A percentile compares a stretch with the other conserved stretches of the same genome.
Conservation (phyloP, 2,888 invertebrate species). For the Dione vanillae region DNA sequence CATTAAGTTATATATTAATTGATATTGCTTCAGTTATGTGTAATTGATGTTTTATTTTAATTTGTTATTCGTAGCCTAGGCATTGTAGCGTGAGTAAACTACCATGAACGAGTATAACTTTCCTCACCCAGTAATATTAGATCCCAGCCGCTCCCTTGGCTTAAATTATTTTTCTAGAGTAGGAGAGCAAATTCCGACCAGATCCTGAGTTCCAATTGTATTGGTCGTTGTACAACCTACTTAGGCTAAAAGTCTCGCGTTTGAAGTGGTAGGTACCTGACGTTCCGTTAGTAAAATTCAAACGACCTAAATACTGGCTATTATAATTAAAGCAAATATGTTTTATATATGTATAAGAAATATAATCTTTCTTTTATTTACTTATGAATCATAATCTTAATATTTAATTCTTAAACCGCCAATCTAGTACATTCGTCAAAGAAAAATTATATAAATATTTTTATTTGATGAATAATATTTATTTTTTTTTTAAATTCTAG, state of each 20-base stretch:
- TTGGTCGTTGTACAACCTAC: slow-evolving; percentile 69
- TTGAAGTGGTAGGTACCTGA: slow-evolving; percentile 70
- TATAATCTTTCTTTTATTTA: slow-evolving; percentile 58
- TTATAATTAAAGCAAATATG: slow-evolving; percentile 11
- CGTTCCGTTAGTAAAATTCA: slow-evolving; percentile 65
- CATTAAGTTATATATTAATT: background rate
- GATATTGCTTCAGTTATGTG: slow-evolving; percentile 3
- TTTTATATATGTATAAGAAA: slow-evolving; percentile 23
- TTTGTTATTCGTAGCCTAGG: slow-evolving; percentile 55
- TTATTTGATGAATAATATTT: no score
- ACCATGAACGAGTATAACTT: slow-evolving; percentile 74
- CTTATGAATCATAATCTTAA: no score
- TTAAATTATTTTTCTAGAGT: slow-evolving; percentile 50
- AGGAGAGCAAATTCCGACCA: slow-evolving; percentile 55
- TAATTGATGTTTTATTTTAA: slow-evolving; percentile 43
- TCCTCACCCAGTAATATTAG: slow-evolving; percentile 57
- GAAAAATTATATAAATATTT: no score
- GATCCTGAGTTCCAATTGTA: slow-evolving; percentile 57
- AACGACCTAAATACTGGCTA: slow-evolving; percentile 45
- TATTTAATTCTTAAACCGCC: no score
- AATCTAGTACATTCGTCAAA: no score
- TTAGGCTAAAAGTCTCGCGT: slow-evolving; percentile 72
- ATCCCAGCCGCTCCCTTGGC: slow-evolving; percentile 56
- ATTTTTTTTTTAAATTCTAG: no score
- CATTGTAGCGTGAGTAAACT: slow-evolving; percentile 79